Conservation (phyloP, 2,113 vertebrate genomes). For the Clarias magur region DNA sequence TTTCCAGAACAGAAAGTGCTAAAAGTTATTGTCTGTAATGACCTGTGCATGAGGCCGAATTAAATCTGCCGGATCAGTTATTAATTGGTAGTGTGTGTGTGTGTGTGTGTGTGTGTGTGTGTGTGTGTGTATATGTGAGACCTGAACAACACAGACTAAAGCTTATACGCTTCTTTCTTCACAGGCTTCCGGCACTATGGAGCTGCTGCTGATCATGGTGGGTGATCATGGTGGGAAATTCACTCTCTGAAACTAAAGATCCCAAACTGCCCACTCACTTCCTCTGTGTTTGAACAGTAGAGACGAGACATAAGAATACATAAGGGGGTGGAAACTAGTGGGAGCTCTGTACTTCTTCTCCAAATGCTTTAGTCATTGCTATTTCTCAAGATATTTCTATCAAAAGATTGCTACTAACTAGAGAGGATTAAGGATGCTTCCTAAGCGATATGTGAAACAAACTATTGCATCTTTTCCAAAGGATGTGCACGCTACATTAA, state of each 20-base stretch:
- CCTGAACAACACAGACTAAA: neutral
- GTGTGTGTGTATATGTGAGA: neutral
- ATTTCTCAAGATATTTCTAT: neutral
- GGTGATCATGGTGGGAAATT: neutral
- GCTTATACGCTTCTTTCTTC: neutral
- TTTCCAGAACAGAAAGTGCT: neutral
- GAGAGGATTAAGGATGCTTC: neutral
- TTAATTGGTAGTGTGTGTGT: neutral
- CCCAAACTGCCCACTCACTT: constrained; percentile 12
- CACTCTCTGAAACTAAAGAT: neutral
- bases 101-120: neutral
- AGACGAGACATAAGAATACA: neutral
- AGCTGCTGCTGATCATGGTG: no score
- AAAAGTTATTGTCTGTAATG: constrained; percentile 17
- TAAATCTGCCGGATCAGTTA: neutral
- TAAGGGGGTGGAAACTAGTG: neutral
- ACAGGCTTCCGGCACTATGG: neutral
- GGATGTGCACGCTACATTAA: neutral
- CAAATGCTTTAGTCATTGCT: neutral
- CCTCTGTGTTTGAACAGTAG: neutral
- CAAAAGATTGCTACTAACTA: neutral
- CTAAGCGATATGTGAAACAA: neutral
- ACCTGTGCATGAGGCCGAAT: constrained; percentile 6
- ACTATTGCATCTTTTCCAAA: neutral
- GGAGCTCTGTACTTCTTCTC: neutral